Percentiles rank a stretch among this genome's conserved stretches.
phyloP scores from a whole-genome alignment of 1,140 invertebrate species.

The Diploscapter pachys region DNA sequence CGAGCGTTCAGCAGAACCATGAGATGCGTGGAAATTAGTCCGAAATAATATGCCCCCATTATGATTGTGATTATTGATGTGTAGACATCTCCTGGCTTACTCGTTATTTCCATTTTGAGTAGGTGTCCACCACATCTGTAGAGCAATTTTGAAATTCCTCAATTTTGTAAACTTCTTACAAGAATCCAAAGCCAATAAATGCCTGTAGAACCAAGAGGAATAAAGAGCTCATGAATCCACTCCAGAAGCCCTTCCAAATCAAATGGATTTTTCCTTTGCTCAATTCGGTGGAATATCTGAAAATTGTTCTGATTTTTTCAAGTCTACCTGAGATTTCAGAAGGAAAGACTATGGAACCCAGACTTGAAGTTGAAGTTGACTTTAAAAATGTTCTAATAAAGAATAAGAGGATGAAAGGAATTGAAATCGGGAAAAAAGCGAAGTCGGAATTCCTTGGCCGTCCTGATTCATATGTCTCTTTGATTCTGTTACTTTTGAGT shows the following conservation, averaged over 20 bases:
- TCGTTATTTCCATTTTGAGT: conserved; percentile 30
- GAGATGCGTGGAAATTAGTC: no score
- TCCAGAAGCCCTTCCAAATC: conserved; percentile 39
- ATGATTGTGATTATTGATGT: conserved; percentile 19
- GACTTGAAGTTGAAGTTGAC: no score
- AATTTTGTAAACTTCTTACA: background rate
- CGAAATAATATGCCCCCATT: no score
- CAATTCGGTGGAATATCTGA: conserved; percentile 10
- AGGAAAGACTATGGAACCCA: no score
- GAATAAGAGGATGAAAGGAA: no score
- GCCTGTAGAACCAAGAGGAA: conserved; percentile 29
- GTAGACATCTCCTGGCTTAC: conserved; percentile 44
- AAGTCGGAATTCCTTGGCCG: no score
- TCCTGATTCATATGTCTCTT: background rate
- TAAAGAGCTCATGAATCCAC: conserved; percentile 44
- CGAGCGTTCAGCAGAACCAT: no score
- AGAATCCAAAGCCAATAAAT: conserved; percentile 28
- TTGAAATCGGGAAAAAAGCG: no score
- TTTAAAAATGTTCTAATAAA: no score
- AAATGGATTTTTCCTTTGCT: conserved; percentile 25
- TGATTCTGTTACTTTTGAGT: conserved; percentile 29
- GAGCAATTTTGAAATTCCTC: no score
- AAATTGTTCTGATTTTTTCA: no score
- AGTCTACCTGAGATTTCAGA: no score
- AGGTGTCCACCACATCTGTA: conserved; percentile 33